These are phyloP conservation scores for Brachyptera risi DNA, from an alignment of 2,888 invertebrate genomes.

Conservation along the genomic window DNA sequence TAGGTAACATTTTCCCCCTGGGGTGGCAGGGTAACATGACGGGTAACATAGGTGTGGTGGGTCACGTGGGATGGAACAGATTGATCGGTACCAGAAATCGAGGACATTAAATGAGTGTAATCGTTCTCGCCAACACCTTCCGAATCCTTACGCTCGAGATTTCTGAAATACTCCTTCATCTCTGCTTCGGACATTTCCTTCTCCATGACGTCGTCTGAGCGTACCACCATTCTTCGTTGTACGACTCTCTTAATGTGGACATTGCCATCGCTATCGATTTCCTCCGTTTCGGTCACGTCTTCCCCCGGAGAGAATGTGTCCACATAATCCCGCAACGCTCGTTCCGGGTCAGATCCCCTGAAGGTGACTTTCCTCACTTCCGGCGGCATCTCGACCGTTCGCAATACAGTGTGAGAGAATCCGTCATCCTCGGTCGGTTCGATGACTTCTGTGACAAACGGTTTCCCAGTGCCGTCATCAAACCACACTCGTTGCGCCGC, in stretches of 20 bases:
- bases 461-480: constrained; percentile 44
- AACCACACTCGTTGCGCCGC: constrained; percentile 49
- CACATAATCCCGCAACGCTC: constrained; percentile 49
- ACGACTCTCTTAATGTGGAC: constrained; percentile 50
- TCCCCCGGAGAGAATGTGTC: constrained; percentile 51
- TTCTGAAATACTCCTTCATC: constrained; percentile 29
- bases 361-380: constrained; percentile 52
- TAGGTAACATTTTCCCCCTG: constrained; percentile 31
- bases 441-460: constrained; percentile 49
- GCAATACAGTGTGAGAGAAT: constrained; percentile 48
- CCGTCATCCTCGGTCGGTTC: constrained; percentile 46
- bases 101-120: constrained; percentile 28
- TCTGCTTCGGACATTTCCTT: constrained; percentile 27
- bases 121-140: constrained; percentile 26
- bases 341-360: constrained; percentile 50
- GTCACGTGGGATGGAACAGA: too few species aligned
- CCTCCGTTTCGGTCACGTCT: constrained; percentile 49
- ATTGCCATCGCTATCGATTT: constrained; percentile 52
- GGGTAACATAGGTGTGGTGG: constrained; percentile 29
- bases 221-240: constrained; percentile 48
- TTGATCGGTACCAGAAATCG: too few species aligned
- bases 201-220: constrained; percentile 37
- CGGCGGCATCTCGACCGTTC: constrained; percentile 49
- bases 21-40: constrained; percentile 25
- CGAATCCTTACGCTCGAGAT: constrained; percentile 27